Evolutionary conservation across 2,113 vertebrate species (phyloP).

Genomic region (Heterotis niloticus): DNA sequence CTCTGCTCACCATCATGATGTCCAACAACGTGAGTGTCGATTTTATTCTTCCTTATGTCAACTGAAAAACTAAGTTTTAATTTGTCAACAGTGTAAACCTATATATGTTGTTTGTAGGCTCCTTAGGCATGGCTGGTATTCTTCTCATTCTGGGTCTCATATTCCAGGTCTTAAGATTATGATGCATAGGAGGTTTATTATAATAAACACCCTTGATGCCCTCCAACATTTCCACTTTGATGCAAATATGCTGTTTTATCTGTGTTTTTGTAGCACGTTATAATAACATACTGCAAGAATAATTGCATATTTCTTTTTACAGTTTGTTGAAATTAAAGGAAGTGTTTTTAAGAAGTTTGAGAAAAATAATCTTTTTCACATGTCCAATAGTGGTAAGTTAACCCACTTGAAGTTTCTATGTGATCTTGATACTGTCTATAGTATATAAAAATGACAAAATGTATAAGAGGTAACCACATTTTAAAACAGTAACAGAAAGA

Average conservation of each 20-base stretch:
- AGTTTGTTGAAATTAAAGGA: conserved; percentile 99
- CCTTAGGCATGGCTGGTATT: too few species aligned
- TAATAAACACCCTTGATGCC: too few species aligned
- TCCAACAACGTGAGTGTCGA: conserved; percentile 88
- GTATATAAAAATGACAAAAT: too few species aligned
- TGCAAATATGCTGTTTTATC: background rate
- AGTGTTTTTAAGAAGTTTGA: conserved; percentile 99
- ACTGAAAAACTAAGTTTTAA: background rate
- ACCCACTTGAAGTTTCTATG: background rate
- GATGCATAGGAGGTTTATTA: too few species aligned
- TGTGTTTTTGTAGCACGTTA: too few species aligned
- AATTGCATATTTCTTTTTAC: conserved; percentile 47
- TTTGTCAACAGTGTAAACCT: background rate
- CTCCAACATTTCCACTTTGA: background rate
- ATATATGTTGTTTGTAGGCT: too few species aligned
- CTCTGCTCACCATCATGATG: conserved; percentile 98
- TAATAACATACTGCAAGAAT: background rate
- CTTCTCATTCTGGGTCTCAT: too few species aligned
- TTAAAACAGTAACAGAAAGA: too few species aligned
- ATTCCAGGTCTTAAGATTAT: too few species aligned
- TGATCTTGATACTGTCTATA: background rate
- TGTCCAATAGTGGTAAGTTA: conserved; percentile 94
- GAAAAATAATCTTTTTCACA: conserved; percentile 98
- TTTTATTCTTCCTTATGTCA: background rate
- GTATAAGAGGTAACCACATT: too few species aligned